A percentile compares a stretch with the other conserved stretches of the same genome.
phyloP scores from a whole-genome alignment of 2,113 vertebrate genomes.

The Gymnorhina tibicen region DNA sequence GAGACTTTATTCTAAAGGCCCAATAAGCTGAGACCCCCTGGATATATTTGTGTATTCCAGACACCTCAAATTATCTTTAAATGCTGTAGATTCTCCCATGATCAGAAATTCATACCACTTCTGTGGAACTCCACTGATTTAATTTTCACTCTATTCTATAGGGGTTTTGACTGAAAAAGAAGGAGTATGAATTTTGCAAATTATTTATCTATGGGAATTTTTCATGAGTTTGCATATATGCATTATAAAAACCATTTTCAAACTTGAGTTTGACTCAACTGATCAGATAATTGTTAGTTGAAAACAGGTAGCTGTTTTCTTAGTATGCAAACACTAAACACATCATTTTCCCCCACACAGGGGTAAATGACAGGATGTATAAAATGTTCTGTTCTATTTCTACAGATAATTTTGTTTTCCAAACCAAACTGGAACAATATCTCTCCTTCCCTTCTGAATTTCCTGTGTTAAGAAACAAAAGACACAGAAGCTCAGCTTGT shows the following conservation, averaged over 20 bases:
- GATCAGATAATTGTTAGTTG: neutral
- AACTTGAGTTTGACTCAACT: neutral
- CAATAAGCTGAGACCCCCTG: neutral
- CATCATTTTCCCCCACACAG: neutral
- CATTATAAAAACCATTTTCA: neutral
- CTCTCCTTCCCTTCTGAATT: neutral
- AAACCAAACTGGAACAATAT: neutral
- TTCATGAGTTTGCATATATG: neutral
- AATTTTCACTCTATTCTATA: neutral
- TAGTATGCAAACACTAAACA: neutral
- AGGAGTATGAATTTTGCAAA: neutral
- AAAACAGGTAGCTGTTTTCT: neutral
- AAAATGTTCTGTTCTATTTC: neutral
- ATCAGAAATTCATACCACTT: neutral
- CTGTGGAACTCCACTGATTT: neutral
- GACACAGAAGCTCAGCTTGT: neutral
- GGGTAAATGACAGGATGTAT: neutral
- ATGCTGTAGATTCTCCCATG: neutral
- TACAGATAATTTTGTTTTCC: neutral
- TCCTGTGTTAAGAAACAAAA: neutral
- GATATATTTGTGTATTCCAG: neutral
- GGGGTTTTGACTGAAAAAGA: neutral
- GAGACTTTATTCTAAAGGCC: neutral
- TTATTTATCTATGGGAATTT: neutral
- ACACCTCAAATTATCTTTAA: neutral